Percentiles rank a stretch among this genome's conserved stretches.
These are phyloP conservation scores for Mechanitis mazaeus DNA, from an alignment of 2,888 invertebrate species.

Conservation along the genomic window DNA sequence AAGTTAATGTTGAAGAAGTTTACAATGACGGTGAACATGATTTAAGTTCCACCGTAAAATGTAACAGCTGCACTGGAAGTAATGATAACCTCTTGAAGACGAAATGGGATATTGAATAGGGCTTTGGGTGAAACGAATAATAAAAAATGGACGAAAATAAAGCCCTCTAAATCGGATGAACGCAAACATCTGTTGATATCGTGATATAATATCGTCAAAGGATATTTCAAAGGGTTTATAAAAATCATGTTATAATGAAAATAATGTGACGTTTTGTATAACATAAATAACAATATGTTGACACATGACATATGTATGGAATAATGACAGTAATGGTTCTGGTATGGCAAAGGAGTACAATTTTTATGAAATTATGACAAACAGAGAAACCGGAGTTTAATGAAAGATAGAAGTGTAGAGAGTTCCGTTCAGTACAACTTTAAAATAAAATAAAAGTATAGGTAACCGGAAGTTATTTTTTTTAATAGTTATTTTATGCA, in stretches of 20 bases:
- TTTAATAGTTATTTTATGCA: no score
- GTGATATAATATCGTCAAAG: conserved; percentile 20
- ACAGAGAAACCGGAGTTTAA: no score
- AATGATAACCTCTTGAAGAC: conserved; percentile 55
- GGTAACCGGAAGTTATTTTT: no score
- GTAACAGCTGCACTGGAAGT: conserved; percentile 68
- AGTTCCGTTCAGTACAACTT: no score
- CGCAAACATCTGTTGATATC: conserved; percentile 17
- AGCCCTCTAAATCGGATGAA: conserved; percentile 13
- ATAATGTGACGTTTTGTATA: background rate
- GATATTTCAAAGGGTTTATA: conserved; percentile 6
- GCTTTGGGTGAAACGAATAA: conserved; percentile 47
- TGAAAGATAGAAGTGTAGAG: no score
- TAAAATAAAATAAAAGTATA: no score
- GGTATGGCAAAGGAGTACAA: no score
- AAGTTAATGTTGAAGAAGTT: conserved; percentile 46
- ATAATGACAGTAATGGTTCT: no score
- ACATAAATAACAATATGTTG: background rate
- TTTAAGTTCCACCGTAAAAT: conserved; percentile 65
- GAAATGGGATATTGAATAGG: conserved; percentile 54
- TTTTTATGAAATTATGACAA: no score
- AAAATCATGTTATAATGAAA: background rate
- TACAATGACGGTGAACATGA: conserved; percentile 61
- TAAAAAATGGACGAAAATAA: conserved; percentile 33
- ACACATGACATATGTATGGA: background rate